A percentile compares a stretch with the other conserved stretches of the same genome.
These are phyloP conservation scores for Papilio gigon DNA, from an alignment of 2,888 invertebrate species.

Conservation along the genomic window DNA sequence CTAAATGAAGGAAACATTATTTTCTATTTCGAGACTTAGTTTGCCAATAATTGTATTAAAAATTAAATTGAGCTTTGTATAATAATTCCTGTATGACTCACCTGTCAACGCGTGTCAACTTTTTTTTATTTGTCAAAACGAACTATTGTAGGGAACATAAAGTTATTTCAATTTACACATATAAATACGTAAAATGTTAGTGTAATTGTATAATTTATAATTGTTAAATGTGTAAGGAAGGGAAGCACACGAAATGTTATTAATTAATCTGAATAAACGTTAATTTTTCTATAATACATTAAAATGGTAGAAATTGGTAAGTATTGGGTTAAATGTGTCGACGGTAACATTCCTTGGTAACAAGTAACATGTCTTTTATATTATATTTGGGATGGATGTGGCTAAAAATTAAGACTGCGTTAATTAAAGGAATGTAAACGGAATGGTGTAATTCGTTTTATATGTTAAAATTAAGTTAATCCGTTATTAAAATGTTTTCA, in stretches of 20 bases:
- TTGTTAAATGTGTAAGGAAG: slow-evolving; percentile 29
- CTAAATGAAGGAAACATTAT: slow-evolving; percentile 23
- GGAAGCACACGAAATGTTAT: slow-evolving; percentile 18
- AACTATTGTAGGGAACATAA: slow-evolving; percentile 33
- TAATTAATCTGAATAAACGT: slow-evolving; percentile 31
- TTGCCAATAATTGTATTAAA: slow-evolving; percentile 44
- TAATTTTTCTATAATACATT: slow-evolving; percentile 34
- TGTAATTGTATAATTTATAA: slow-evolving; percentile 30
- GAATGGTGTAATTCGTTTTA: slow-evolving; percentile 13
- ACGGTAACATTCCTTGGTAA: slow-evolving; percentile 54
- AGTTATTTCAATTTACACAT: slow-evolving; percentile 25
- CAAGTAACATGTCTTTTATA: slow-evolving; percentile 47
- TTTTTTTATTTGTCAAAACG: slow-evolving; percentile 20
- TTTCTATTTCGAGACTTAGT: slow-evolving; percentile 2
- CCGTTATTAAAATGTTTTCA: slow-evolving; percentile 46
- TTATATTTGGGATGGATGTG: slow-evolving; percentile 42
- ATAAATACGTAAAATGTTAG: slow-evolving; percentile 28
- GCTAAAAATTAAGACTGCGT: slow-evolving; percentile 64
- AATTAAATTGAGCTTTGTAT: slow-evolving; percentile 71
- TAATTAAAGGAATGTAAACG: slow-evolving; percentile 51
- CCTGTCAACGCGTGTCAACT: slow-evolving; percentile 50
- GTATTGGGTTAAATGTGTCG: slow-evolving; percentile 43
- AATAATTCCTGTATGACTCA: slow-evolving; percentile 65
- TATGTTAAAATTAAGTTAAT: slow-evolving; percentile 33
- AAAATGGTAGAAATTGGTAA: slow-evolving; percentile 25